Evolutionary conservation across 2,888 invertebrate species (phyloP), one percentile per base, ranked within the genome.

Genomic region (Amorpha juglandis): DNA sequence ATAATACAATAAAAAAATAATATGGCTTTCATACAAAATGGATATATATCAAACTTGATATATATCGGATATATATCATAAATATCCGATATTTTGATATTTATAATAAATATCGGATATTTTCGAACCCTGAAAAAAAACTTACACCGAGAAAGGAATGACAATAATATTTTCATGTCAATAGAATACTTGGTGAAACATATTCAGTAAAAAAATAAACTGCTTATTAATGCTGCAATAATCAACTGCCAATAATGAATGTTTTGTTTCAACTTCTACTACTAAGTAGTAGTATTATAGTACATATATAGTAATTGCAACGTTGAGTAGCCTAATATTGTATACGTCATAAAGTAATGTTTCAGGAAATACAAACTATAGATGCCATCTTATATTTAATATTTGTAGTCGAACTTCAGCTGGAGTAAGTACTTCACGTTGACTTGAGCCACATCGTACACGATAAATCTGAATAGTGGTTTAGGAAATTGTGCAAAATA

Each of bases 401-500:
- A 95, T 67, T 96, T 96, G 88, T 96, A 97, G 71, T 97, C 96
- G 91, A 99, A 99, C 70, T 98, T 96, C 92, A 97, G 94, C 82
- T 97, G 96, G 70, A 99, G 82, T 78, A 99, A 92, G 84, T 99
- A 99, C 81, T 97, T 96, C 69, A 98, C 95, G 77, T 98, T 97
- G 47, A 99, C 97, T 91, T 99, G 99, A 12, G 98, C 98, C 48
- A 97, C 95, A 87, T 99, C 98, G 87, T 99, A 99, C 0, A 99
- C 99, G 88, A 99, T 97, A 81, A 95, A 97, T 92, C 95, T 95
- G 89, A 69, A 33, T 11, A 14, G 27, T 12, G 9, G 47, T 11
- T 67, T 66, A 47, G 62, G 58, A 33, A 63, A 53, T 33, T 50
- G 48, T 48, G 52, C 21, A 21, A 2, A 45, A 45, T 45, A 45